Evolutionary conservation across 2,888 invertebrate genomes (phyloP).

Genomic region (Melinaea menophilus): DNA sequence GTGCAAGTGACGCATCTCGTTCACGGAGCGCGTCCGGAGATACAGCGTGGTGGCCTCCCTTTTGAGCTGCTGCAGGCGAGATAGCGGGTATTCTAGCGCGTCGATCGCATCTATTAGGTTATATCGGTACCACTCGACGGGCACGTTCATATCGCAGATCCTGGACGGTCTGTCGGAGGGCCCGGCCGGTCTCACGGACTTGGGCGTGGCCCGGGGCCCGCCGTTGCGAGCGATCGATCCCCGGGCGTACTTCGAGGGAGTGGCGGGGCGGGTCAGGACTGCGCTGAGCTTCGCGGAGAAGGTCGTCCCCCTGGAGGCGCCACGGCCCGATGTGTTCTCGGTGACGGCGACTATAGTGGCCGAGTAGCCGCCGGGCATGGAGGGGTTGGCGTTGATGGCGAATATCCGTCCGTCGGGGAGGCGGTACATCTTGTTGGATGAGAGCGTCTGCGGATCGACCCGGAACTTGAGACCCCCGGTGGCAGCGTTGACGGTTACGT

Average conservation of each 20-base stretch:
- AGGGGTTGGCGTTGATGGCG: conserved; percentile 70
- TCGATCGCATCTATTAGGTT: conserved; percentile 77
- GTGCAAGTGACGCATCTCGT: conserved; percentile 74
- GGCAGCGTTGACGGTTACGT: conserved; percentile 68
- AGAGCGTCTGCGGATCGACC: conserved; percentile 72
- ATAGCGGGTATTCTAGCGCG: conserved; percentile 75
- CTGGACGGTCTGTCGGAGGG: conserved; percentile 31
- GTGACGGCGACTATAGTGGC: conserved; percentile 72
- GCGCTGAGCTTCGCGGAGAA: conserved; percentile 64
- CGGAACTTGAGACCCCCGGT: conserved; percentile 73
- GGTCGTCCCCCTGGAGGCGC: conserved; percentile 51
- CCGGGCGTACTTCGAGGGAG: conserved; percentile 27
- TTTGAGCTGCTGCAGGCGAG: conserved; percentile 72
- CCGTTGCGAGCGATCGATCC: too few species aligned
- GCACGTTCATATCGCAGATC: conserved; percentile 57
- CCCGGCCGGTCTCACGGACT: conserved; percentile 24
- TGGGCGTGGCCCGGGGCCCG: conserved; percentile 28
- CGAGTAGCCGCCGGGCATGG: conserved; percentile 74
- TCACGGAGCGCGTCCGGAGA: conserved; percentile 64
- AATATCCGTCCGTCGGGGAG: conserved; percentile 73
- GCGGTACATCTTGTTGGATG: conserved; percentile 74
- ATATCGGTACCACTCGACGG: conserved; percentile 79
- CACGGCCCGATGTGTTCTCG: conserved; percentile 45
- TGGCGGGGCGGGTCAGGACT: conserved; percentile 35
- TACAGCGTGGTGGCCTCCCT: conserved; percentile 65